These are phyloP conservation scores for Staurois parvus DNA, from an alignment of 2,797 vertebrate species.

Conservation along the genomic window DNA sequence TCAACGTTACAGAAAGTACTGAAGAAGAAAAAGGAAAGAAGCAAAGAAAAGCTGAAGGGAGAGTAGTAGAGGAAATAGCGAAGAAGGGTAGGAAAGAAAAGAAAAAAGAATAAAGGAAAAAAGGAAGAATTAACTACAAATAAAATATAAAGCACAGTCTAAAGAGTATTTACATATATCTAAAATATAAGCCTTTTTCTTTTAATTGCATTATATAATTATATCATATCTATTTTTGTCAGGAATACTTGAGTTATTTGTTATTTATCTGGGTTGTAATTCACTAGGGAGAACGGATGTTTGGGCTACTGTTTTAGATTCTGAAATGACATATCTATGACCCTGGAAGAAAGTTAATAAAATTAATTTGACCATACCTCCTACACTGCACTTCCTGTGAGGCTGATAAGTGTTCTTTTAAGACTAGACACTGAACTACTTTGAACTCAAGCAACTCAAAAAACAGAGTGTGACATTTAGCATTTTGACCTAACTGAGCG, in stretches of 20 bases:
- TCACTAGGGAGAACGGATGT: background rate
- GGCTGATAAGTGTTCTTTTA: background rate
- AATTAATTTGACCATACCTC: conserved; percentile 2
- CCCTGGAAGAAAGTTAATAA: background rate
- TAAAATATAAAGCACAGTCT: no score
- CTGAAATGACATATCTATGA: background rate
- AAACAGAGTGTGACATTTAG: conserved; percentile 12
- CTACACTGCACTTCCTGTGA: conserved; percentile 5
- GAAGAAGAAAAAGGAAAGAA: no score
- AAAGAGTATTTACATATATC: no score
- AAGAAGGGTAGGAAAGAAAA: no score
- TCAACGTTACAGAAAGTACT: no score
- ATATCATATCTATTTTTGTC: background rate
- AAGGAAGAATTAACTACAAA: no score
- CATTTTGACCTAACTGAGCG: conserved; percentile 21
- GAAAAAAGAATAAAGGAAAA: no score
- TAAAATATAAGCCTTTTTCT: no score
- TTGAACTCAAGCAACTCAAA: background rate
- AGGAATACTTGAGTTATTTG: background rate
- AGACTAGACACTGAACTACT: conserved; percentile 11
- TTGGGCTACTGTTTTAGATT: conserved; percentile 5
- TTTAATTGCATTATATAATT: background rate
- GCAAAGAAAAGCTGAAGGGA: no score
- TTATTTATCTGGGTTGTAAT: background rate
- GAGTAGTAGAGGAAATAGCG: no score